These are phyloP conservation scores for Corythornis madagascariensis DNA, from an alignment of 2,113 vertebrate species.

Conservation along the genomic window DNA sequence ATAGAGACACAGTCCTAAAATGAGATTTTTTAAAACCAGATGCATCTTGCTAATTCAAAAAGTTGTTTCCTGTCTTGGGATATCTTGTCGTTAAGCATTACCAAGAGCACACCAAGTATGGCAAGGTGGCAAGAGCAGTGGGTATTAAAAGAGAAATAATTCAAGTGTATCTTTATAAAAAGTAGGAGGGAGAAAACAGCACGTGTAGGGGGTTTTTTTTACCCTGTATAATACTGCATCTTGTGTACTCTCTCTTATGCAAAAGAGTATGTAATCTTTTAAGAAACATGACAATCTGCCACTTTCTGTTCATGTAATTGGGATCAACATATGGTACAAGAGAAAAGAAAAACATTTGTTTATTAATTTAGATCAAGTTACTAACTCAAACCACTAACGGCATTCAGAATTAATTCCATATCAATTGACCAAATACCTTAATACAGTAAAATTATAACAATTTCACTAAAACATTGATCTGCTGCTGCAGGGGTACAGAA, in stretches of 20 bases:
- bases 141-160: conserved; percentile 53
- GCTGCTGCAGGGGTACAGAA: background rate
- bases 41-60: conserved; percentile 51
- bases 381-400: conserved; percentile 69
- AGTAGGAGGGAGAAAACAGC: conserved; percentile 63
- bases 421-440: conserved; percentile 65
- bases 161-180: conserved; percentile 64
- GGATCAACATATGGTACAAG: conserved; percentile 70
- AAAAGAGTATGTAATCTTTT: conserved; percentile 71
- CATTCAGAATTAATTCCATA: conserved; percentile 62
- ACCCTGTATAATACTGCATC: conserved; percentile 62
- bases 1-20: conserved; percentile 48
- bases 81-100: conserved; percentile 31
- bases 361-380: conserved; percentile 78
- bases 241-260: conserved; percentile 65
- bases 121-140: conserved; percentile 41
- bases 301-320: conserved; percentile 74
- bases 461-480: conserved; percentile 21
- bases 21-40: conserved; percentile 48
- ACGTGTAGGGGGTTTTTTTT: conserved; percentile 44
- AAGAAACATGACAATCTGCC: conserved; percentile 74
- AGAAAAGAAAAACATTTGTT: conserved; percentile 76
- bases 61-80: conserved; percentile 54
- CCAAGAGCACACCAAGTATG: background rate
- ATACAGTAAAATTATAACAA: conserved; percentile 32